A percentile compares a stretch with the other conserved stretches of the same genome.
Evolutionary conservation across 2,797 vertebrate genomes (phyloP).

Genomic region (Cephalopachus bancanus): DNA sequence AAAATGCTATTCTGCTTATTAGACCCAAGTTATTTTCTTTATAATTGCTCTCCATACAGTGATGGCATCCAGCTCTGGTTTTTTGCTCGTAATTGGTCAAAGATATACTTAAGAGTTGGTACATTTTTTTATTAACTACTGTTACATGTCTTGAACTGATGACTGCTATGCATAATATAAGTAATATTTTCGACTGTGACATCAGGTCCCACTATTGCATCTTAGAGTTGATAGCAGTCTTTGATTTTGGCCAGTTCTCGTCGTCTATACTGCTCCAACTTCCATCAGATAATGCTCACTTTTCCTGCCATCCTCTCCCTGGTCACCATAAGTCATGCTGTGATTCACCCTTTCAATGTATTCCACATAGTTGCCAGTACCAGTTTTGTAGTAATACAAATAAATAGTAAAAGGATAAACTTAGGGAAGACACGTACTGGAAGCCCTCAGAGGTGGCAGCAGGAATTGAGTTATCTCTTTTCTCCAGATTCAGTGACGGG

Average conservation of each 20-base stretch:
- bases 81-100: slow-evolving; percentile 34
- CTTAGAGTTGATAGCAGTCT: slow-evolving; percentile 20
- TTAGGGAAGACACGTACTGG: not conserved
- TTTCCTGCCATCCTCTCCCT: not conserved
- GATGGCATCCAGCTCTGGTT: not conserved
- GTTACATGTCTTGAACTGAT: not conserved
- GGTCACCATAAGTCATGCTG: not conserved
- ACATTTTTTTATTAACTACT: not conserved
- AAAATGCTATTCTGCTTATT: not conserved
- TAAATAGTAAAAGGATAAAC: slow-evolving; percentile 22
- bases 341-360: not conserved
- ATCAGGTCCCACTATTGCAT: slow-evolving; percentile 32
- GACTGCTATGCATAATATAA: slow-evolving; percentile 8
- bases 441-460: not conserved
- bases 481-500: not conserved
- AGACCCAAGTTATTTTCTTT: slow-evolving; percentile 11
- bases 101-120: not conserved
- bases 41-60: not conserved
- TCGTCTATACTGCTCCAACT: slow-evolving; percentile 19
- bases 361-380: not conserved
- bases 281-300: not conserved
- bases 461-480: slow-evolving; percentile 7
- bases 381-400: slow-evolving; percentile 16
- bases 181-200: slow-evolving; percentile 41
- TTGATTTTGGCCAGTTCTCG: slow-evolving; percentile 44